phyloP scores from a whole-genome alignment of 2,113 vertebrate genomes.

The Macrotis lagotis region DNA sequence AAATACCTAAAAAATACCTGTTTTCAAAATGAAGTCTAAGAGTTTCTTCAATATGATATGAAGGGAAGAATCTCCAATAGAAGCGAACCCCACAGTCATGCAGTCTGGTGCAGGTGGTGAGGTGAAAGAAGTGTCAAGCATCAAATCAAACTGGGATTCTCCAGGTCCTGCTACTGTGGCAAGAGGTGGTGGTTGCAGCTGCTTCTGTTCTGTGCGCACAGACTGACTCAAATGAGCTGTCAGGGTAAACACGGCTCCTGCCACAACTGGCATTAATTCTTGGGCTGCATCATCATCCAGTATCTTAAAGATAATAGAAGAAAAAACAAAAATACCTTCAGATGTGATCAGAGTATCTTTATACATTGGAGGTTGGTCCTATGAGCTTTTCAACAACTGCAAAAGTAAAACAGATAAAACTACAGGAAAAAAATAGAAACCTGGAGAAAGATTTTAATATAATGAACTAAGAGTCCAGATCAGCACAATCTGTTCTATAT shows the following conservation, averaged over 20 bases:
- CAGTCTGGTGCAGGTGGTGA: constrained; percentile 82
- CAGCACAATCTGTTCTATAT: background rate
- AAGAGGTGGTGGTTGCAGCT: constrained; percentile 76
- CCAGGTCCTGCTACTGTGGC: background rate
- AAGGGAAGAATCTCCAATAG: constrained; percentile 96
- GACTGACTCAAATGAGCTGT: constrained; percentile 96
- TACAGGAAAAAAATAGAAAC: background rate
- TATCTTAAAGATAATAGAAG: constrained; percentile 83
- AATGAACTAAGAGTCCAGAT: background rate
- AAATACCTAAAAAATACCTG: constrained; percentile 84
- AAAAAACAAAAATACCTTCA: background rate
- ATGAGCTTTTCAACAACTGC: background rate
- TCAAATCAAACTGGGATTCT: constrained; percentile 77
- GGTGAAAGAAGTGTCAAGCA: constrained; percentile 81
- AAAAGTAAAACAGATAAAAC: background rate
- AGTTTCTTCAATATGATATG: constrained; percentile 96
- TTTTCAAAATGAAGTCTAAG: constrained; percentile 97
- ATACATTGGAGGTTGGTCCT: background rate
- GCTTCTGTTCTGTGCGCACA: constrained; percentile 94
- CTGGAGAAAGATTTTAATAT: background rate
- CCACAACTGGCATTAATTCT: constrained; percentile 96
- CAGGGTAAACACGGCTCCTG: constrained; percentile 96
- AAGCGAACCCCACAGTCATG: constrained; percentile 89
- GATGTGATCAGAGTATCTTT: background rate
- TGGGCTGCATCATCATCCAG: constrained; percentile 95